Evolutionary conservation across 2,113 vertebrate genomes (phyloP).

Genomic region (Brevimyrus niger): DNA sequence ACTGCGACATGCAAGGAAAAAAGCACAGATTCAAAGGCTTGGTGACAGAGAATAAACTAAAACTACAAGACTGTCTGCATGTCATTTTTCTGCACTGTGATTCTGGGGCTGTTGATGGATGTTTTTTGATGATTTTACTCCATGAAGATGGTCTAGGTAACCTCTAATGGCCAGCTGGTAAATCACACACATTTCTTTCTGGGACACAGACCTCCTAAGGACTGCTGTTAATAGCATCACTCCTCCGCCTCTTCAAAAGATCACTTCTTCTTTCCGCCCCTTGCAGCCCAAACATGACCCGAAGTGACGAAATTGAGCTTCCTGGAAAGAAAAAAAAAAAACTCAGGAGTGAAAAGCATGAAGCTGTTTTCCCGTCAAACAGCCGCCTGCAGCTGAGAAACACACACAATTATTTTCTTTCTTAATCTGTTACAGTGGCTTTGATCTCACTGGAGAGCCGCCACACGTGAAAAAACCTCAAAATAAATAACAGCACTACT

Average conservation of each 20-base stretch:
- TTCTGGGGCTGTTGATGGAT: not conserved
- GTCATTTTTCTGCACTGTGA: not conserved
- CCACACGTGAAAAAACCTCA: conserved; percentile 44
- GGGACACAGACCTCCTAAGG: not conserved
- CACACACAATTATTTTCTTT: conserved; percentile 25
- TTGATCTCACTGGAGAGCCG: conserved; percentile 41
- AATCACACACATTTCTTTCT: not conserved
- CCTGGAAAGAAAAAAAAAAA: not conserved
- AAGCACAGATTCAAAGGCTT: not conserved
- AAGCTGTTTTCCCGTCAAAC: not conserved
- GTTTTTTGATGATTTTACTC: not conserved
- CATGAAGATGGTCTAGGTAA: not conserved
- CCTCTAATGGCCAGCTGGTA: not conserved
- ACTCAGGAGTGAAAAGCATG: not conserved
- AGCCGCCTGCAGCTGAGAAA: not conserved
- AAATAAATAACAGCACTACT: conserved; percentile 47
- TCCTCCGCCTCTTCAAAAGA: not conserved
- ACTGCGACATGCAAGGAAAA: not conserved
- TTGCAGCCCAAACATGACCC: not conserved
- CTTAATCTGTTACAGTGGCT: conserved; percentile 27
- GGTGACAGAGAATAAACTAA: not conserved
- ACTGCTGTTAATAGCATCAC: not conserved
- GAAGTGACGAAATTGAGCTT: not conserved
- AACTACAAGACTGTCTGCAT: not conserved
- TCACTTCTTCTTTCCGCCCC: not conserved